A percentile compares a stretch with the other conserved stretches of the same genome.
These are phyloP conservation scores for Drosophila peninsularis DNA, from an alignment of 2,888 invertebrate species.

Conservation along the genomic window DNA sequence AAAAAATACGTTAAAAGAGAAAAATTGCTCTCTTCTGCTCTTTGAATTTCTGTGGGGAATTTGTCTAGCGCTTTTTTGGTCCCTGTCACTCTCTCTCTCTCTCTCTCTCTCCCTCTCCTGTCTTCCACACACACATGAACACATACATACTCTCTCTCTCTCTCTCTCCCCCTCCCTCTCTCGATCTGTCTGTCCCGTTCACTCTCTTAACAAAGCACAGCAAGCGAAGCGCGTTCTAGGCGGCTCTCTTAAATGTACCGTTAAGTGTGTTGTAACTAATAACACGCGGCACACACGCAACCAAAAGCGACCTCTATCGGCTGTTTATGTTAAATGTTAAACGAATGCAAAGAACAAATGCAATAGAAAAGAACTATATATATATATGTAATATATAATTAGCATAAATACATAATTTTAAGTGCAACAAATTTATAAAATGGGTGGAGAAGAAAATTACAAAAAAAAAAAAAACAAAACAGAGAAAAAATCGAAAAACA, in stretches of 20 bases:
- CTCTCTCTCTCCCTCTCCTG: neutral
- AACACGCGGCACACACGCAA: constrained; percentile 36
- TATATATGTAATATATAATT: constrained; percentile 64
- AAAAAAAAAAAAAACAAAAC: neutral
- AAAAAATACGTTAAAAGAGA: neutral
- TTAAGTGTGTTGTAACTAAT: constrained; percentile 21
- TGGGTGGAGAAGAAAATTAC: constrained; percentile 83
- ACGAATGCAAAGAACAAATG: constrained; percentile 11
- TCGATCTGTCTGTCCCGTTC: constrained; percentile 11
- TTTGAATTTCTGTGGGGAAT: constrained; percentile 14
- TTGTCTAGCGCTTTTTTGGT: constrained; percentile 1
- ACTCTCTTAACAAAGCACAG: constrained; percentile 40
- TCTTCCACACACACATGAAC: constrained; percentile 4
- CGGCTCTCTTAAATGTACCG: constrained; percentile 33
- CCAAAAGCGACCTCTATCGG: constrained; percentile 46
- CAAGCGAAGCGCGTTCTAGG: constrained; percentile 41
- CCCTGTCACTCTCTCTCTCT: neutral
- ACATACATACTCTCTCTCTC: constrained; percentile 1
- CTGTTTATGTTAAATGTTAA: constrained; percentile 47
- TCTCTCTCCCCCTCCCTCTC: neutral
- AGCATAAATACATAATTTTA: constrained; percentile 74
- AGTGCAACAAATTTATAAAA: constrained; percentile 78
- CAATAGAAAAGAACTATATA: constrained; percentile 16
- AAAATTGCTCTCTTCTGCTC: neutral
- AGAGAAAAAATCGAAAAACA: no score